Evolutionary conservation across 2,888 invertebrate species (phyloP).

Genomic region (Xestoiulus laeticollis): DNA sequence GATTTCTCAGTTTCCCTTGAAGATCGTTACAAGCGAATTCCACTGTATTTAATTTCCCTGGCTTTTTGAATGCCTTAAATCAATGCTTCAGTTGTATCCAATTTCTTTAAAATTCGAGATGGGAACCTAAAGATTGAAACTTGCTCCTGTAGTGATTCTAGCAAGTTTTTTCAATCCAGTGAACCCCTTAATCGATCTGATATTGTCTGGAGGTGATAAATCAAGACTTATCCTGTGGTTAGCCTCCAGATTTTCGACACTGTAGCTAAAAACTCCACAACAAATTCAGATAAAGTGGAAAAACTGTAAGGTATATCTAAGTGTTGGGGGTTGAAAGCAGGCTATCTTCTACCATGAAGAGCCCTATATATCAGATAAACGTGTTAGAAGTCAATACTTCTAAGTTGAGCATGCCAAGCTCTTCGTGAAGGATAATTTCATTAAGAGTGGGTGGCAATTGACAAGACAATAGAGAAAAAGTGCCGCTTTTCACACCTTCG

Average conservation of each 20-base stretch:
- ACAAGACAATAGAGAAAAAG: conserved; percentile 41
- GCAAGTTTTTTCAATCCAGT: no score
- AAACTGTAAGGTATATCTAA: background rate
- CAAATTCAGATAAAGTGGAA: background rate
- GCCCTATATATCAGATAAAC: background rate
- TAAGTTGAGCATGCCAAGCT: background rate
- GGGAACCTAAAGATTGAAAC: no score
- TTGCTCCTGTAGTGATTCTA: no score
- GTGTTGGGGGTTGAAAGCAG: background rate
- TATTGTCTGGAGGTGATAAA: no score
- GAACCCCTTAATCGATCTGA: no score
- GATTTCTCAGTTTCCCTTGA: no score
- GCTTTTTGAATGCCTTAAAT: no score
- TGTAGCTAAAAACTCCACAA: background rate
- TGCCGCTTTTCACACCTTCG: conserved; percentile 34
- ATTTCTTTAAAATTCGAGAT: no score
- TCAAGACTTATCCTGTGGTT: no score
- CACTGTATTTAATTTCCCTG: background rate
- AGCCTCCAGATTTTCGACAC: no score
- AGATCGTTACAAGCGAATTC: no score
- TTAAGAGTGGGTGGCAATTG: conserved; percentile 29
- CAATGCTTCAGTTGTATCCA: no score
- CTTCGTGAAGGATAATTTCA: conserved; percentile 34
- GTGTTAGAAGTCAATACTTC: background rate
- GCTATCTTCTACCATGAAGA: background rate